phyloP scores from a whole-genome alignment of 2,113 vertebrate species.

The Pampusana beccarii region DNA sequence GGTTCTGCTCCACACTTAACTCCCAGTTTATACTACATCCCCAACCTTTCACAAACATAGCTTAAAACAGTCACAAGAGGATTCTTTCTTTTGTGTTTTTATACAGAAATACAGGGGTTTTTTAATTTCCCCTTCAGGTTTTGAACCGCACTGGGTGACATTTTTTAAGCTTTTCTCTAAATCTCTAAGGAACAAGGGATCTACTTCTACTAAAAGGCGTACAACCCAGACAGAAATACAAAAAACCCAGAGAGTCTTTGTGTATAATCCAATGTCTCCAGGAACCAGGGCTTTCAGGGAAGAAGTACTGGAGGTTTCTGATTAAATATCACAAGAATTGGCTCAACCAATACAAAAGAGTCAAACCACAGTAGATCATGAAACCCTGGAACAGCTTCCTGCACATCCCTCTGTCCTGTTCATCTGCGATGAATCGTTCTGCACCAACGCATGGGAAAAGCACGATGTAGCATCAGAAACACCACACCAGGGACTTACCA shows the following conservation, averaged over 20 bases:
- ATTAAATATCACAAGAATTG: background rate
- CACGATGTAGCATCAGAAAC: background rate
- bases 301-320: background rate
- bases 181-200: background rate
- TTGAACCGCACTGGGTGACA: background rate
- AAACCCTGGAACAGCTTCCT: background rate
- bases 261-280: background rate
- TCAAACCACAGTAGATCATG: background rate
- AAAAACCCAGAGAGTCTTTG: background rate
- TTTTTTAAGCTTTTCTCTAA: background rate
- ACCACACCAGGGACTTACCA: background rate
- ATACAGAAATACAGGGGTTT: background rate
- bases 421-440: rapidly evolving
- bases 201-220: background rate
- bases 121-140: background rate
- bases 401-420: background rate
- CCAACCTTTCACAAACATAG: background rate
- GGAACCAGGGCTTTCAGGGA: background rate
- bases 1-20: background rate
- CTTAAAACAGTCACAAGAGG: background rate
- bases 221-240: background rate
- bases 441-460: rapidly evolving
- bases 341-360: background rate
- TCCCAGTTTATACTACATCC: background rate
- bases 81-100: background rate